Evolutionary conservation across 92 coral and sea anemone genomes (phyloP), one percentile per base, ranked within the genome.

Genomic region (Pocillopora meandrina): DNA sequence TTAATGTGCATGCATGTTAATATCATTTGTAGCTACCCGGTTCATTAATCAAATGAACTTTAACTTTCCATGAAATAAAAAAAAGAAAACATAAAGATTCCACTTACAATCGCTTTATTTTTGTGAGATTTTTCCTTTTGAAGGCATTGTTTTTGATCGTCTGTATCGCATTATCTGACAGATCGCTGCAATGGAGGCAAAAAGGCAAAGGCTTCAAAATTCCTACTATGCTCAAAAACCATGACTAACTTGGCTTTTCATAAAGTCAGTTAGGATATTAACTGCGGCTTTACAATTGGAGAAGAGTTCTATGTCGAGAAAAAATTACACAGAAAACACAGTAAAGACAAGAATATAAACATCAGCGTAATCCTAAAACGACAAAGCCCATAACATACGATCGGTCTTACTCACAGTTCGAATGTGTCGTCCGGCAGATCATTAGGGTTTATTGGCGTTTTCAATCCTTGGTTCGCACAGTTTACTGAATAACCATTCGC

Each of bases 101-200:
- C 56, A 93, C 98, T 96, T 87, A 96, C 98, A 96, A 72, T 86
- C 56, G 92, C 72, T 88, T 94, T 42, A 96, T 83, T 42, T 80
- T 86, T 70, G 74, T 72, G 34, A 82, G 75, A 71, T 80, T 84
- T 65, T 61, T 79, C 72, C 89, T 87, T 79, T 61, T 73, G 88
- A 96, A 96, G 23, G 96, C 98, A 56, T 72, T 74, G 67, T 78
- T 92, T 52, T 78, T 81, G 70, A 96, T 85, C 36, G 70, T 63
- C 71, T 87, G 75, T 66, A 96, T 92, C 81, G 82, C 84, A 86
- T 92, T 96, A 35, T 81, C 65, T 61, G 89, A 78, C 66, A 96
- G 78, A 65, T 96, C 92, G 70, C 98, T 96, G 79, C 55, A 65
- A 74, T 67, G 80, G 67, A 56, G 16, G 33, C 23, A 82, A 35